Percentiles rank a stretch among this genome's conserved stretches.
These are phyloP conservation scores for Plectrocnemia conspersa DNA, from an alignment of 1,140 invertebrate genomes.

Conservation along the genomic window DNA sequence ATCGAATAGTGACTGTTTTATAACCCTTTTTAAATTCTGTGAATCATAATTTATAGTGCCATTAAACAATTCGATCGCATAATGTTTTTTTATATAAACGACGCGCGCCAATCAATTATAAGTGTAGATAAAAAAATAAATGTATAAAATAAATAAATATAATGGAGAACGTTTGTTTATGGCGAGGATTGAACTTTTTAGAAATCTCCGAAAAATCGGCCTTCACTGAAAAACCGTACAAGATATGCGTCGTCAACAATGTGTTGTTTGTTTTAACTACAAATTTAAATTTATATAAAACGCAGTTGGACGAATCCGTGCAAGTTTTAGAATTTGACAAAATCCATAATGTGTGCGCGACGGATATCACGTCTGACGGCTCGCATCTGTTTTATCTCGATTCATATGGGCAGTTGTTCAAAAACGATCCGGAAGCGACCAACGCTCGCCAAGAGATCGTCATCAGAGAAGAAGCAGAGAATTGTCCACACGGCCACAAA, in stretches of 20 bases:
- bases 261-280: conserved; percentile 46
- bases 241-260: conserved; percentile 43
- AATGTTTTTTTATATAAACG: too few species aligned
- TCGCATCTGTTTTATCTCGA: conserved; percentile 59
- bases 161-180: conserved; percentile 30
- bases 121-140: too few species aligned
- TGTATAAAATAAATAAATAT: too few species aligned
- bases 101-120: too few species aligned
- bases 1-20: too few species aligned
- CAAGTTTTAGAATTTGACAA: conserved; percentile 43
- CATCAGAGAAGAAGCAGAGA: conserved; percentile 59
- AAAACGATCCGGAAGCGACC: conserved; percentile 52
- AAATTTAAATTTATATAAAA: conserved; percentile 47
- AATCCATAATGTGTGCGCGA: conserved; percentile 46
- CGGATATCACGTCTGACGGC: conserved; percentile 60
- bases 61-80: too few species aligned
- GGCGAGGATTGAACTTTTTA: conserved; percentile 30
- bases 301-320: conserved; percentile 39
- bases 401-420: conserved; percentile 56
- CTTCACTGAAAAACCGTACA: conserved; percentile 44
- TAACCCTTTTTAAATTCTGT: too few species aligned
- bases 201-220: conserved; percentile 9
- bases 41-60: too few species aligned
- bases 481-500: conserved; percentile 60
- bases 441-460: conserved; percentile 56